Conservation (phyloP, 2,113 vertebrate species). For the Chaetops frenatus region DNA sequence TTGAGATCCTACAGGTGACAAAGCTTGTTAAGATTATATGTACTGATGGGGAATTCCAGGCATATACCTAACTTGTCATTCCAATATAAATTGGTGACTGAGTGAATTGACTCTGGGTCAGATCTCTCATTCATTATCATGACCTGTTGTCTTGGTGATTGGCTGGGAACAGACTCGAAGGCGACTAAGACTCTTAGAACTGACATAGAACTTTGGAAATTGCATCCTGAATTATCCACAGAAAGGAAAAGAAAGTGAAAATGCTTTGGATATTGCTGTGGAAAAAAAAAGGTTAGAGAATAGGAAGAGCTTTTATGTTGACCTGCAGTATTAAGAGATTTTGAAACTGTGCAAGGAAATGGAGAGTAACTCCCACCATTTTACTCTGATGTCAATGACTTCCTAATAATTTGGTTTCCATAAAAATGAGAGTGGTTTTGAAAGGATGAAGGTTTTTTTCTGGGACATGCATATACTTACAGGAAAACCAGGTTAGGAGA, state of each 20-base stretch:
- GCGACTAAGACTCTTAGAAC: conserved; percentile 20
- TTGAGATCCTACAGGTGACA: conserved; percentile 32
- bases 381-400: not conserved
- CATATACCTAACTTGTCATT: conserved; percentile 53
- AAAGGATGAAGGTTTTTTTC: not conserved
- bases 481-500: not conserved
- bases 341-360: not conserved
- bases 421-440: not conserved
- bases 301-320: not conserved
- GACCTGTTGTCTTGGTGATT: conserved; percentile 51
- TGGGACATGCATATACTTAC: not conserved
- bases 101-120: conserved; percentile 59
- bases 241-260: conserved; percentile 28
- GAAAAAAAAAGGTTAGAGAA: not conserved
- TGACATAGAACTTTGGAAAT: conserved; percentile 9
- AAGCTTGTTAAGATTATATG: conserved; percentile 21
- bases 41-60: conserved; percentile 38
- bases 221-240: not conserved
- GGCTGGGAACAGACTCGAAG: conserved; percentile 45
- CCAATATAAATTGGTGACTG: conserved; percentile 46
- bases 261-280: not conserved
- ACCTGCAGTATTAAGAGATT: not conserved
- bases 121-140: conserved; percentile 52
- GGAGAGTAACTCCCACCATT: not conserved
- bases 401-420: not conserved